A percentile compares a stretch with the other conserved stretches of the same genome.
These are phyloP conservation scores for Dicyrtoma fusca DNA, from an alignment of 2,888 invertebrate genomes.

Conservation along the genomic window DNA sequence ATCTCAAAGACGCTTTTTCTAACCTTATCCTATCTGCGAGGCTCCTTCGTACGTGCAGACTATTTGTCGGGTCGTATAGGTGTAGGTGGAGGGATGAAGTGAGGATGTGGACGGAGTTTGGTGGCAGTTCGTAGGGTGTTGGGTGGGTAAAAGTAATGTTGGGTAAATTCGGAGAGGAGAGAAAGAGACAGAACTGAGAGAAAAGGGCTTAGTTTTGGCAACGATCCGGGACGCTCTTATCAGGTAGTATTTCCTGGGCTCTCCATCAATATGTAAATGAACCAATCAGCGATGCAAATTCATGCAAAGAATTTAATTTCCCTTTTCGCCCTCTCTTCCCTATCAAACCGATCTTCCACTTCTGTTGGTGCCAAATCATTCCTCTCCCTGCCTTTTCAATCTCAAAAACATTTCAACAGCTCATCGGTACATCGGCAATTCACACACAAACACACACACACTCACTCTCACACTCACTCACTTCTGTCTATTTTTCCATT, in stretches of 20 bases:
- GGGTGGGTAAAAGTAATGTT: background rate
- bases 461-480: background rate
- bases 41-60: too few species aligned
- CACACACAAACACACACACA: constrained; percentile 6
- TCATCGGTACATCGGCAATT: constrained; percentile 23
- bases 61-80: too few species aligned
- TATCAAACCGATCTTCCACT: constrained; percentile 42
- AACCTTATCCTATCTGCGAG: too few species aligned
- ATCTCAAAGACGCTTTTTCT: too few species aligned
- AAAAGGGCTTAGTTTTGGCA: constrained; percentile 46
- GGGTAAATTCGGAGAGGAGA: background rate
- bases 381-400: constrained; percentile 33
- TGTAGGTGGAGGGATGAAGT: too few species aligned
- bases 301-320: constrained; percentile 59
- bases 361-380: constrained; percentile 32
- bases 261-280: constrained; percentile 59
- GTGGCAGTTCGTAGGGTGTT: too few species aligned
- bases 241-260: constrained; percentile 54
- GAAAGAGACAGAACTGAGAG: constrained; percentile 21
- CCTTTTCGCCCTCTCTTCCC: constrained; percentile 47
- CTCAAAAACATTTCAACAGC: constrained; percentile 34
- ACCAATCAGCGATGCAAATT: constrained; percentile 59
- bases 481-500: background rate
- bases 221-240: constrained; percentile 51
- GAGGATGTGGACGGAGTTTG: too few species aligned